Evolutionary conservation across 2,113 vertebrate species (phyloP).

Genomic region (Sialia sialis): DNA sequence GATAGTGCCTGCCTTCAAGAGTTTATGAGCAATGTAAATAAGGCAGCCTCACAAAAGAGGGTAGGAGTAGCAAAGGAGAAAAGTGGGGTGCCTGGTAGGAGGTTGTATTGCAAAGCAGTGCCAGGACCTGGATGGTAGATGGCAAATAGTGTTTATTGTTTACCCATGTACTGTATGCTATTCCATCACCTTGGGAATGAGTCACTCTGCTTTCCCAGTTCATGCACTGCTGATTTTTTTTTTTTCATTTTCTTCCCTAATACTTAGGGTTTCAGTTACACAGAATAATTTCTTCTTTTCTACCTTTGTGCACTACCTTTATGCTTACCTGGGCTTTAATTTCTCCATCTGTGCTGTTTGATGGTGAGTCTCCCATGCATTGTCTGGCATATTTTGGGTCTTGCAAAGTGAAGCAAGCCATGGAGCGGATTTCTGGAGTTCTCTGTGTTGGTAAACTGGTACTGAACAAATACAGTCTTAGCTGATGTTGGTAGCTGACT

Average conservation of each 20-base stretch:
- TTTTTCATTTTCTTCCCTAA: background rate
- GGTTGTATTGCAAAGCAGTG: background rate
- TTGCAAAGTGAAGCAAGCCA: background rate
- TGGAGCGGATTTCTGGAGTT: background rate
- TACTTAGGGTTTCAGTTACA: background rate
- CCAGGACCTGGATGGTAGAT: background rate
- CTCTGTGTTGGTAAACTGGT: rapidly evolving
- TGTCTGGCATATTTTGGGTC: background rate
- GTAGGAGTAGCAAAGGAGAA: background rate
- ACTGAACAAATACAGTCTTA: background rate
- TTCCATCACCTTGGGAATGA: background rate
- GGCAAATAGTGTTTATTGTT: background rate
- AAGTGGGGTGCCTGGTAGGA: background rate
- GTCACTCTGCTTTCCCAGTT: background rate
- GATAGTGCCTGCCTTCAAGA: background rate
- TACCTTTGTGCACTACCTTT: background rate
- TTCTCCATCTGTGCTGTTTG: background rate
- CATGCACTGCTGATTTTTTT: background rate
- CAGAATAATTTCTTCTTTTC: background rate
- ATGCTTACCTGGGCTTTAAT: background rate
- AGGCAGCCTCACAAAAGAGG: background rate
- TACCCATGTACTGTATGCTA: background rate
- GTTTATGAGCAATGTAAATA: conserved; percentile 31
- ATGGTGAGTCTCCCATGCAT: background rate
- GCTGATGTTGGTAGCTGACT: background rate